Percentiles rank a stretch among this genome's conserved stretches.
phyloP scores from a whole-genome alignment of 23 tunicate genomes.

The Halocynthia aurantium region DNA sequence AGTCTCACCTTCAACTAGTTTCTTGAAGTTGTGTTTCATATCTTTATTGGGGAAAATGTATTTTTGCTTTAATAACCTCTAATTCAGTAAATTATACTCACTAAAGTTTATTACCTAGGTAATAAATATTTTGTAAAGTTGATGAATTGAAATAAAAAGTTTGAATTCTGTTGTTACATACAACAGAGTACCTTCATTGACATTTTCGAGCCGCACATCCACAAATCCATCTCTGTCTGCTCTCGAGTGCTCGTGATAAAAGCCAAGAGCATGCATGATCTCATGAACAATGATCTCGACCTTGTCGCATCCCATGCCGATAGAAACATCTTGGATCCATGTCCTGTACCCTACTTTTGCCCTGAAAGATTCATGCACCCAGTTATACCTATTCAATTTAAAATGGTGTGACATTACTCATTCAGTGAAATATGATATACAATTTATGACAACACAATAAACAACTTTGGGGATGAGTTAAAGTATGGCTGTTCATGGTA shows the following conservation, averaged over 20 bases:
- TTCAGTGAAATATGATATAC: too few relatives aligned
- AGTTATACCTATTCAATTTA: too few relatives aligned
- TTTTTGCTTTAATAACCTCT: too few relatives aligned
- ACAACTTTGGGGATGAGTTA: too few relatives aligned
- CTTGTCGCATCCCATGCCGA: slow-evolving; percentile 1
- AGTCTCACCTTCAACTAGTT: neutral
- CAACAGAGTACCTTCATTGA: neutral
- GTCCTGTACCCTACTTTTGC: neutral
- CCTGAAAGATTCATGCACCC: neutral
- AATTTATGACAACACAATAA: too few relatives aligned
- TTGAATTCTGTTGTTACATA: too few relatives aligned
- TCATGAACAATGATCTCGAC: slow-evolving; percentile 2
- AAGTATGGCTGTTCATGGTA: too few relatives aligned
- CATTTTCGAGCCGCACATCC: neutral
- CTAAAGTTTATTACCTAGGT: too few relatives aligned
- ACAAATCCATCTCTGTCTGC: slow-evolving; percentile 17
- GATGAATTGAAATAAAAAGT: too few relatives aligned
- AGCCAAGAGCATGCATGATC: slow-evolving; percentile 15
- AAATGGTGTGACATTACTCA: too few relatives aligned
- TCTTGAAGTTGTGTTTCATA: neutral
- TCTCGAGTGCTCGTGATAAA: slow-evolving; percentile 12
- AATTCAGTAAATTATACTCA: too few relatives aligned
- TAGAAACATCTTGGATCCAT: neutral
- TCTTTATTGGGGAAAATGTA: neutral
- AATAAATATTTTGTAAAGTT: too few relatives aligned